Base-by-base conservation (phyloP, 2,888 invertebrate species). In the Deilephila porcellus region DNA sequence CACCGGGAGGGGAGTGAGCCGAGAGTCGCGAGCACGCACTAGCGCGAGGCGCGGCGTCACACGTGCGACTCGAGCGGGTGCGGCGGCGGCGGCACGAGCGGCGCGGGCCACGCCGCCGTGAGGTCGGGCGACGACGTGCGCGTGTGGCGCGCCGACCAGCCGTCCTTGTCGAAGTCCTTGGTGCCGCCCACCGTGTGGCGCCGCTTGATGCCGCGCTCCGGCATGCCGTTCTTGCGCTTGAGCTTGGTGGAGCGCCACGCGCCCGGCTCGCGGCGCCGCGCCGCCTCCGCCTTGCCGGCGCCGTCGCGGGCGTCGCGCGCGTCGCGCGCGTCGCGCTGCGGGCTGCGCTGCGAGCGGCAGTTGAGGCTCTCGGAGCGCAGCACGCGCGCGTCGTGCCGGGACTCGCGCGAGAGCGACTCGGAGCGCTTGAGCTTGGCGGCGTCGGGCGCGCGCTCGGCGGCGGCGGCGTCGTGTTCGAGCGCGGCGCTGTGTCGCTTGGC, bases 121-220 rank as follows among this genome's bases (percentile, higher is more conserved):
- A 95, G 92, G 94, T 96, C 95, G 83, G 96, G 94, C 90, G 96
- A 91, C 81, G 96, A 93, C 81, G 95, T 95, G 92, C 96, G 90
- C 93, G 96, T 92, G 93, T 95, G 93, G 79, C 95, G 90, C 91
- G 95, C 93, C 91, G 95, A 89, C 96, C 96, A 92, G 86, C 94
- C 95, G 95, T 95, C 96, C 95, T 94, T 94, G 89, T 94, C 95
- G 89, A 95, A 97, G 91, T 98, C 98, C 91, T 98, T 98, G n/a
- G 98, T 97, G 73, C 98, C 98, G 77, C 98, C 98, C 11, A 98
- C 98, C 0, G 98, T 98, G 93, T 98, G 98, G 45, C 98, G 95
- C 63, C 98, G 96, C 91, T 98, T 98, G 84, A 98, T 97, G 77
- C 97, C 97, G 79, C 97, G 94, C 90, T 97, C 97, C n/a, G 96